These are phyloP conservation scores for Drosophila kanapiae DNA, from an alignment of 1,140 invertebrate species.

Conservation along the genomic window DNA sequence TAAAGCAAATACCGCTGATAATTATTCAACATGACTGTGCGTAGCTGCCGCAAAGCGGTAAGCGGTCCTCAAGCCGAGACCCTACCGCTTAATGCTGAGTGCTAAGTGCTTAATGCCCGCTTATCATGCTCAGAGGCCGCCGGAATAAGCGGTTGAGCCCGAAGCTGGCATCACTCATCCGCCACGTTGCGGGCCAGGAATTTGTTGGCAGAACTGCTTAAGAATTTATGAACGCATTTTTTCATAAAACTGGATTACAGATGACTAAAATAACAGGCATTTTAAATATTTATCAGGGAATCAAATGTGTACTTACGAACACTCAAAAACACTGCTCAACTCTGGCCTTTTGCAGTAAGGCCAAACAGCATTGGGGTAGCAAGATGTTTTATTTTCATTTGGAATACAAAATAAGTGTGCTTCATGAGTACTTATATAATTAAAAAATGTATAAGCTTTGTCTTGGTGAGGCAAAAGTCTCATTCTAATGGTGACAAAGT, in stretches of 20 bases:
- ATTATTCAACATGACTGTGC: constrained; percentile 69
- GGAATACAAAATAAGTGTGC: background rate
- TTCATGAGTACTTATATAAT: background rate
- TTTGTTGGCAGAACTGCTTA: background rate
- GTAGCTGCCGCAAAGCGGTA: constrained; percentile 14
- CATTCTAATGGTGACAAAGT: background rate
- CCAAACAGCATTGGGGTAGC: too few species aligned
- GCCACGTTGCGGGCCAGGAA: background rate
- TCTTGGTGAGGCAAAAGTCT: background rate
- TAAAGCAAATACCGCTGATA: constrained; percentile 72
- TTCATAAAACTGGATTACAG: background rate
- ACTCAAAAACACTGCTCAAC: background rate
- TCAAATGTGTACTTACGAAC: constrained; percentile 1
- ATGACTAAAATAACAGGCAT: constrained; percentile 10
- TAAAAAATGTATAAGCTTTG: too few species aligned
- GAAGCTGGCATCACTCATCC: constrained; percentile 41
- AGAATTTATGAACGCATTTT: constrained; percentile 3
- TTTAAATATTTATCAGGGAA: constrained; percentile 12
- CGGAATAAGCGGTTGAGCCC: constrained; percentile 11
- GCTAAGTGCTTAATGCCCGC: constrained; percentile 28
- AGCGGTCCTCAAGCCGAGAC: constrained; percentile 10
- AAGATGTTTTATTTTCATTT: background rate
- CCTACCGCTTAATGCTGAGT: constrained; percentile 8
- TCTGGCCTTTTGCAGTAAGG: background rate
- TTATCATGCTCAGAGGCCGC: constrained; percentile 25